phyloP scores from a whole-genome alignment of 2,113 vertebrate species.

The Smithornis capensis region DNA sequence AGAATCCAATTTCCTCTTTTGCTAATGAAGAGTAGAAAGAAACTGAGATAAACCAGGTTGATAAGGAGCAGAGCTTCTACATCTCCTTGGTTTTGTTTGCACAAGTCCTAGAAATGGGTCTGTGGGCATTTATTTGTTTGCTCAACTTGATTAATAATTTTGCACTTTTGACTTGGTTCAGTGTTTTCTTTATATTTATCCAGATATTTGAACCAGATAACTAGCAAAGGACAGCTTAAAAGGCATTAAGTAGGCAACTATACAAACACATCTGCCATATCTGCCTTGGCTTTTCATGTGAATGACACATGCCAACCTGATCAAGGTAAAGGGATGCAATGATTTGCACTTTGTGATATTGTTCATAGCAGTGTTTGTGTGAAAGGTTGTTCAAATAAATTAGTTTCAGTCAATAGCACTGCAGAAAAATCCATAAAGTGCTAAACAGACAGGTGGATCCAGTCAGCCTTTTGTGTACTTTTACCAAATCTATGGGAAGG shows the following conservation, averaged over 20 bases:
- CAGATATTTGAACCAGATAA: conserved; percentile 72
- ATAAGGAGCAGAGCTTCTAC: conserved; percentile 17
- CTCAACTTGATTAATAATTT: conserved; percentile 84
- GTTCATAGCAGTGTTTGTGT: neutral
- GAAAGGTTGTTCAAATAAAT: conserved; percentile 42
- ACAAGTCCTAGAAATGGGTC: conserved; percentile 3
- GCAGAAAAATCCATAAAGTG: conserved; percentile 17
- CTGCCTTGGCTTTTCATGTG: neutral
- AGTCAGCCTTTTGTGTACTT: conserved; percentile 29
- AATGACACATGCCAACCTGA: conserved; percentile 27
- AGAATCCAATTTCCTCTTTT: conserved; percentile 41
- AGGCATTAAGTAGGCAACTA: conserved; percentile 29
- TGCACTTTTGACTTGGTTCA: conserved; percentile 77
- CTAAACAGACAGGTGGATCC: conserved; percentile 47
- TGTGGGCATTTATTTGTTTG: conserved; percentile 72
- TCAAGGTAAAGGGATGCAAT: neutral
- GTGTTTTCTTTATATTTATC: conserved; percentile 73
- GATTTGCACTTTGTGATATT: conserved; percentile 3
- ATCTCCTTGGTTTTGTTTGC: neutral
- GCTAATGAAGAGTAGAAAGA: conserved; percentile 56
- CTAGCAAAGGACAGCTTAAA: conserved; percentile 61
- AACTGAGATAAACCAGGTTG: conserved; percentile 33
- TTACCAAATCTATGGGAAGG: neutral
- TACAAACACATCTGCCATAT: conserved; percentile 19
- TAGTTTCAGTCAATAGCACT: conserved; percentile 26